Base-by-base conservation (phyloP, 2,888 invertebrate species). In the Chironomus tentans region DNA sequence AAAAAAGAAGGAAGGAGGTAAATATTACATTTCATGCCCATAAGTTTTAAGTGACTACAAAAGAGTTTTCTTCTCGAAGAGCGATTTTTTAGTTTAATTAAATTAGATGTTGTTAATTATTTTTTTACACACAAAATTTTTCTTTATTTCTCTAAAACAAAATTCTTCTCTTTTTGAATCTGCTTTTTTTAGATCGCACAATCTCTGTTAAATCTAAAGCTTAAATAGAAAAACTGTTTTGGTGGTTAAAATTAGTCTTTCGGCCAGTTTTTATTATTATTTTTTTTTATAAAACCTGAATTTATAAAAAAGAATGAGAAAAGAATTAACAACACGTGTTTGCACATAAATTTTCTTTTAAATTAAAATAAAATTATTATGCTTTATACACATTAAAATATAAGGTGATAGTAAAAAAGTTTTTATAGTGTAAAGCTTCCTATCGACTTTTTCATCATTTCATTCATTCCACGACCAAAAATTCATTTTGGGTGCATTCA, bases 1-100 rank as follows among this genome's bases (percentile, higher is more conserved):
- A 21, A 13, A 15, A 18, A 74, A 74, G 68, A 74, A 74, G 68
- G 61, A 74, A 62, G 74, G 62, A 74, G 74, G 74, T 74, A 74
- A 74, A 61, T 72, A 65, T 28, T 38, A 46, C 10, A 24, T 65
- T 65, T 65, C 21, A 56, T 38, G 38, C 38, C 38, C 38, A 38
- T 38, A 38, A 38, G 10, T 10, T 28, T 28, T 28, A 38, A 7
- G 10, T 10, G 38, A 38, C 38, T 38, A 38, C 38, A 38, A 38
- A 38, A 38, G 10, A 38, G 38, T 38, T 38, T 38, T 38, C 38
- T 38, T 38, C 10, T 38, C 38, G 56, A 18, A 56, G 56, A 56
- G 18, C 56, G 18, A 56, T 56, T 56, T 15, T 56, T 56, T 56
- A 56, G 15, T 56, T 18, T 18, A n/a, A 6, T 56, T 28, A 28